Evolutionary conservation across 2,797 vertebrate species (phyloP).

Genomic region (Nyctalus aviator): DNA sequence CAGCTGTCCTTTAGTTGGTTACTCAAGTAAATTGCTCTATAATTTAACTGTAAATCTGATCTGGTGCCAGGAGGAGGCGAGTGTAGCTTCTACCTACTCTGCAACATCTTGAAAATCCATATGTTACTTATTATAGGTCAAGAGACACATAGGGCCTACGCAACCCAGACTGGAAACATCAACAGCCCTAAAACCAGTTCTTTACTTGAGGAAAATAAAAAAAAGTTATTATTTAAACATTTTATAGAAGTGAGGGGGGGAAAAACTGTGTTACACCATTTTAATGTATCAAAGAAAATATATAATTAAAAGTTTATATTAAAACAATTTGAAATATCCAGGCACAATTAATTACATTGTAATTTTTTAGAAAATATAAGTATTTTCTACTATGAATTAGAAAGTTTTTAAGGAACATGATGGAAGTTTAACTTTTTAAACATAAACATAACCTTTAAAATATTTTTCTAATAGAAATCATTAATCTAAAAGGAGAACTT

Average conservation of each 20-base stretch:
- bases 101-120: not conserved
- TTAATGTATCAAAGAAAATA: not conserved
- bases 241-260: not conserved
- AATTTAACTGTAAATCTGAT: not conserved
- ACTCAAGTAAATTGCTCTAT: not conserved
- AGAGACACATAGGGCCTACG: not conserved
- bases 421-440: slow-evolving; percentile 7
- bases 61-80: not conserved
- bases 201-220: not conserved
- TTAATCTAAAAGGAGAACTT: not conserved
- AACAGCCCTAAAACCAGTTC: not conserved
- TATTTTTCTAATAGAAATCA: not conserved
- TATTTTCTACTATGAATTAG: not conserved
- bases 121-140: not conserved
- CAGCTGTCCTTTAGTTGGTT: not conserved
- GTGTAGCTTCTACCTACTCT: not conserved
- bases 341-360: not conserved
- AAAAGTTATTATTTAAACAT: not conserved
- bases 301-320: not conserved
- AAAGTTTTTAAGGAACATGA: not conserved
- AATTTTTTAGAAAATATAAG: not conserved
- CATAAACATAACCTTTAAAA: not conserved
- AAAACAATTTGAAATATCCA: not conserved
- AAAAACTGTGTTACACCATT: not conserved
- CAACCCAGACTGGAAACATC: not conserved